Base-by-base conservation (phyloP, 2,888 invertebrate genomes). In the Lampropteryx suffumata region DNA sequence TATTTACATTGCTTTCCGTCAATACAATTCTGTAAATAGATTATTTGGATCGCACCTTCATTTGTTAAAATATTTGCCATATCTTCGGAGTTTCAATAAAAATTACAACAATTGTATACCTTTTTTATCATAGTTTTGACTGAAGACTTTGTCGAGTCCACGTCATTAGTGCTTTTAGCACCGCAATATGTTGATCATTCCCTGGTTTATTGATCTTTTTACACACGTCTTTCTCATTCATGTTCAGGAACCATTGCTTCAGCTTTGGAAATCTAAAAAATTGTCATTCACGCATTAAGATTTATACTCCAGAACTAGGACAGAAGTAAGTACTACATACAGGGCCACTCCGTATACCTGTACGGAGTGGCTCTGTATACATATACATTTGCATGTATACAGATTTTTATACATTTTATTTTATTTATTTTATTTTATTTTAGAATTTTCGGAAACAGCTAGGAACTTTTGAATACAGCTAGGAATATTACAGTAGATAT, bases 201-300 rank as follows among this genome's bases (percentile, higher is more conserved):
- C 84, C 83, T 0, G 73, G 63, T 43, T 73, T 68, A 54, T 87
- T 87, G n/a, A 79, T 74, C 21, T 71, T 69, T 47, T 69, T 76
- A 55, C 78, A 24, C 24, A 24, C 24, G 8, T 83, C 80, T 43
- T 67, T 63, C 51, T 72, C 53, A 5, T 79, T 76, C 88, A 89
- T 87, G 1, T 56, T 74, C 6, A 50, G 37, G 9, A 78, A 65
- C 88, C 88, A 89, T 57, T 60, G 60, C 10, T 61, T 71, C 41
- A 86, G 58, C 65, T 82, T 87, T 8, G 87, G 86, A 54, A 68
- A 86, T 57, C 88, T 88, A 46, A 33, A 43, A n/a, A n/a, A n/a
- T n/a, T n/a, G n/a, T n/a, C n/a, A n/a, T n/a, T n/a, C n/a, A n/a
- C n/a, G n/a, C n/a, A n/a, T n/a, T n/a, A n/a, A n/a, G n/a, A n/a